Base-by-base conservation (phyloP, 2,888 invertebrate species). In the Bursaphelenchus okinawaensis region DNA sequence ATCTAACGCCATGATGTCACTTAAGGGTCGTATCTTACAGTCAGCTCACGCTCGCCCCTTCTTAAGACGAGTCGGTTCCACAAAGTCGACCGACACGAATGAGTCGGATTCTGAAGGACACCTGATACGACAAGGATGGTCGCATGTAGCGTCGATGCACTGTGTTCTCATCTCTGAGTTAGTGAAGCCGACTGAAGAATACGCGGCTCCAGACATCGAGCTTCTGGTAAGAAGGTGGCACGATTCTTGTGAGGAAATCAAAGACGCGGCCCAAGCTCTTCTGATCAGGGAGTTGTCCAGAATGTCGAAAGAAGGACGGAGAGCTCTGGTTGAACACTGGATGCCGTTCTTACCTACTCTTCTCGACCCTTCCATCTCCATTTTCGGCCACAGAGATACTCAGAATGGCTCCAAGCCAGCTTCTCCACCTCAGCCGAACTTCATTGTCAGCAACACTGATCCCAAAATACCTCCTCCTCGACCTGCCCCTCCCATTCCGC, bases 201-300 rank as follows among this genome's bases (percentile, higher is more conserved):
- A 92, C 85, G 92, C 93, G 83, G 88, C 92, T n/a, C 94, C 95
- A 0, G 91, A 92, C 84, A 92, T 98, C 4, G 96, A 98, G 85
- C 91, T 94, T 89, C 87, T 98, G 87, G 96, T 95, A 0, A 89
- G 94, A 20, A 87, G 79, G 68, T 98, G 98, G 98, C 96, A 98
- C 83, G 96, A 98, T 85, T 91, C 94, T 77, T 98, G 96, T 84
- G 87, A 96, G 6, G 96, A 98, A 87, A 87, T 89, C 31, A 87
- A 98, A 4, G 94, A 96, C 84, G 96, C 96, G 0, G 91, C 95
- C 0, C 98, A 98, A 82, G 94, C 95, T 9, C 86, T 98, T 28
- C 86, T 99, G 0, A 86, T 96, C 16, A 93, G 96, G 0, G 98
- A 98, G 84, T 86, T 99, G 27, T 89, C 90, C 68, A 87, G 92